Conservation (phyloP, 2,113 vertebrate species). For the Xerus inauris region DNA sequence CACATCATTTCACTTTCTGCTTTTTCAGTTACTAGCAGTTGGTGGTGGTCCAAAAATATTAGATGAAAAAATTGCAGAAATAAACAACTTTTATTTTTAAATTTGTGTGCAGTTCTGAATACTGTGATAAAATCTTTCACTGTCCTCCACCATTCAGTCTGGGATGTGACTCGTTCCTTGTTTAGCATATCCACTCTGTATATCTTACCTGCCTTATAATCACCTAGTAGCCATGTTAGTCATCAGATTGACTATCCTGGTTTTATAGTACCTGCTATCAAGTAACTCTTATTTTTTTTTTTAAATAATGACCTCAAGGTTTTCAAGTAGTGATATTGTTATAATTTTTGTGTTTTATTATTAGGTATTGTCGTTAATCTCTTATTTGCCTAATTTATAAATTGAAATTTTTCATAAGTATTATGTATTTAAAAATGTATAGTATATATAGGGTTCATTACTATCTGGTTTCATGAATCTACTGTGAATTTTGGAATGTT, state of each 20-base stretch:
- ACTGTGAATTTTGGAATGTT: not conserved
- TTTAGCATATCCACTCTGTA: too few species aligned
- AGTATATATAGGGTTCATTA: not conserved
- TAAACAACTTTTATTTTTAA: not conserved
- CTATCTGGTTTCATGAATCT: not conserved
- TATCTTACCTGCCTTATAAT: not conserved
- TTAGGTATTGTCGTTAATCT: not conserved
- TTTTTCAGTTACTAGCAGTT: not conserved
- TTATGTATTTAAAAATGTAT: not conserved
- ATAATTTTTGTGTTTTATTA: not conserved
- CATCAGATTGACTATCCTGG: not conserved
- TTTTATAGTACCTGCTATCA: not conserved
- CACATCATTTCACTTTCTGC: not conserved
- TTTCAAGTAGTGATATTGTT: not conserved
- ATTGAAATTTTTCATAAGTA: not conserved
- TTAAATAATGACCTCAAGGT: not conserved
- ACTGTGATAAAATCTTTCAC: not conserved
- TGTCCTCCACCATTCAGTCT: too few species aligned
- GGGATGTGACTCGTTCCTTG: not conserved
- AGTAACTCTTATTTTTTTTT: not conserved
- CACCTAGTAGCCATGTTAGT: not conserved
- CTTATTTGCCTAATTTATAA: not conserved
- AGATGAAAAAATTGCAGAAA: not conserved
- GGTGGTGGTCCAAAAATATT: not conserved
- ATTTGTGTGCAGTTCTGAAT: not conserved